A percentile compares a stretch with the other conserved stretches of the same genome.
phyloP scores from a whole-genome alignment of 2,888 invertebrate species.

The Celastrina argiolus region DNA sequence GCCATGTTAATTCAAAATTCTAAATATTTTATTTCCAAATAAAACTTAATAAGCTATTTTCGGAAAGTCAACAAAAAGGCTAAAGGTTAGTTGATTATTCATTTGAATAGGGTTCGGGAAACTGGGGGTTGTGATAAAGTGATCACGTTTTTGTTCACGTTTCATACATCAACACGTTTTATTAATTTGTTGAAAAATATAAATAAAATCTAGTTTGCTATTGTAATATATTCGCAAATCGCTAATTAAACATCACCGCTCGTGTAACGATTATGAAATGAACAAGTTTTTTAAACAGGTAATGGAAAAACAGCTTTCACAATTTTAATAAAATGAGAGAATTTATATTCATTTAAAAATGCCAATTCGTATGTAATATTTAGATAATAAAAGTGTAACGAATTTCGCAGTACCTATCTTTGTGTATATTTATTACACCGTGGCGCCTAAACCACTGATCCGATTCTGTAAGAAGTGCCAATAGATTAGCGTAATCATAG shows the following conservation, averaged over 20 bases:
- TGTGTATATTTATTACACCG: no score
- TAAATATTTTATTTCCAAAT: no score
- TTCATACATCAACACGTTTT: not conserved
- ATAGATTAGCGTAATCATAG: no score
- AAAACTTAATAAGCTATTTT: no score
- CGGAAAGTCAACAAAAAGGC: no score
- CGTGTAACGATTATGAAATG: not conserved
- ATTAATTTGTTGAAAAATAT: not conserved
- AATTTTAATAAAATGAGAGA: not conserved
- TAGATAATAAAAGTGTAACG: no score
- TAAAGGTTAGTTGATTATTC: no score
- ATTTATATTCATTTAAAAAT: not conserved
- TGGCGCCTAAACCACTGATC: no score
- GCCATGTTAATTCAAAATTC: no score
- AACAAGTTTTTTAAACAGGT: not conserved
- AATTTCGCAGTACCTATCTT: no score
- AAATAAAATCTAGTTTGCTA: not conserved
- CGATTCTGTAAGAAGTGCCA: no score
- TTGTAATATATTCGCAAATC: not conserved
- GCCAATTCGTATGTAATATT: not conserved
- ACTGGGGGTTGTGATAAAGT: not conserved
- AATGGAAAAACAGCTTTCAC: not conserved
- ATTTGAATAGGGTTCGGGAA: no score
- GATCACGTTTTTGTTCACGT: not conserved
- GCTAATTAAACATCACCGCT: not conserved